A percentile compares a stretch with the other conserved stretches of the same genome.
Conservation (phyloP, 2,888 invertebrate species). For the Platycheirus rosarum region DNA sequence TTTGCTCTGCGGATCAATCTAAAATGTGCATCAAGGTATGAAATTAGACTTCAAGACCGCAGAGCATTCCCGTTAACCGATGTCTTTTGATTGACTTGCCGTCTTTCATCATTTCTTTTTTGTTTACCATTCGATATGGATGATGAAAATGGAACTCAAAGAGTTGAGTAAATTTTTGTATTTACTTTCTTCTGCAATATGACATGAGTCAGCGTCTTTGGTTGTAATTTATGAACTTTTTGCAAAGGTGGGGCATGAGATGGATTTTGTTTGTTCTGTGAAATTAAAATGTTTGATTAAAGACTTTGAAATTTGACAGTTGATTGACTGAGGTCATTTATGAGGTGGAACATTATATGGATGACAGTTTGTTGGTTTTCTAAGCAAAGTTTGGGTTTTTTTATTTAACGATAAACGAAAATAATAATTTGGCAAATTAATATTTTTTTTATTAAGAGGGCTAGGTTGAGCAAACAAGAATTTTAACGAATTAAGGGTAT, state of each 20-base stretch:
- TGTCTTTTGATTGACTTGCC: conserved; percentile 18
- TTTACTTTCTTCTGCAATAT: background rate
- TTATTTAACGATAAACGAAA: conserved; percentile 3
- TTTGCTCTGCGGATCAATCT: conserved; percentile 32
- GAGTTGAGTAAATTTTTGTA: conserved; percentile 8
- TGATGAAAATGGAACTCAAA: conserved; percentile 1
- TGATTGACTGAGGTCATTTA: conserved; percentile 38
- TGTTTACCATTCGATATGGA: conserved; percentile 5
- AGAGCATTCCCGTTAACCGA: conserved; percentile 20
- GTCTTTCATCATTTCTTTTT: background rate
- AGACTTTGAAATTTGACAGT: conserved; percentile 15
- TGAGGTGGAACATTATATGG: conserved; percentile 24
- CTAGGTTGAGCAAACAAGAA: conserved; percentile 27
- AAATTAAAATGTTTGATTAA: background rate
- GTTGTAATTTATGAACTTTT: conserved; percentile 35
- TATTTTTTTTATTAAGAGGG: conserved; percentile 7
- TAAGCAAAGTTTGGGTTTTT: conserved; percentile 14
- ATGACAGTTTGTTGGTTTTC: background rate
- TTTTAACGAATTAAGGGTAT: conserved; percentile 12
- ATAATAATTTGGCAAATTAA: background rate
- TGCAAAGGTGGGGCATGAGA: background rate
- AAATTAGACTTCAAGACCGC: conserved; percentile 39
- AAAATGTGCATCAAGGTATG: conserved; percentile 38
- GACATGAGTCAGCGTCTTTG: conserved; percentile 24
- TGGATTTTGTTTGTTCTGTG: background rate